These are phyloP conservation scores for Crotophaga sulcirostris DNA, from an alignment of 2,113 vertebrate genomes.

Conservation along the genomic window DNA sequence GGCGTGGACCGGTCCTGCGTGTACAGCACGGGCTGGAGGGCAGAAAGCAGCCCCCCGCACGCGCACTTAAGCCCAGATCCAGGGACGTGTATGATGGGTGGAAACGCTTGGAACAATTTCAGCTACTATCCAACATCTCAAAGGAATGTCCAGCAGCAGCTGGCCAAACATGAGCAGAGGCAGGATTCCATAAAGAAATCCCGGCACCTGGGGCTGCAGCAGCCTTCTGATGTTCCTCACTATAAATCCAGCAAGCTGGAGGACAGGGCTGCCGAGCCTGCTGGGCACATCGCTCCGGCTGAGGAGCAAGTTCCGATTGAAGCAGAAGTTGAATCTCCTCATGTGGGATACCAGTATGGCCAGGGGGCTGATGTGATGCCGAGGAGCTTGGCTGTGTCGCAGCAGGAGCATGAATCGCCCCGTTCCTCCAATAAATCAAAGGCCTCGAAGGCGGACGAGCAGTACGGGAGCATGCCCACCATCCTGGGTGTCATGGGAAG, in stretches of 20 bases:
- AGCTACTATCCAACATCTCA: constrained; percentile 70
- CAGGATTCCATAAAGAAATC: constrained; percentile 73
- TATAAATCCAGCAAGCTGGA: constrained; percentile 74
- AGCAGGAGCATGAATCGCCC: constrained; percentile 30
- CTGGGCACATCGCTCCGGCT: neutral
- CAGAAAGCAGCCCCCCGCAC: constrained; percentile 66
- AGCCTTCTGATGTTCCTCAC: constrained; percentile 61
- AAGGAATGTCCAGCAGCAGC: constrained; percentile 63
- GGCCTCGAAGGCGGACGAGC: constrained; percentile 81
- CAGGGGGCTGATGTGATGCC: constrained; percentile 64
- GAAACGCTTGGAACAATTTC: constrained; percentile 73
- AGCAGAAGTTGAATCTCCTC: constrained; percentile 41
- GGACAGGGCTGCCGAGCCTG: constrained; percentile 46
- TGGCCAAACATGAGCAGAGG: constrained; percentile 71
- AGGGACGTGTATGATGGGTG: constrained; percentile 60
- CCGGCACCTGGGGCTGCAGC: constrained; percentile 68
- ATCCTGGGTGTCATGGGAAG: constrained; percentile 81
- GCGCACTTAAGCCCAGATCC: constrained; percentile 71
- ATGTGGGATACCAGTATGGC: constrained; percentile 51
- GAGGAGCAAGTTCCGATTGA: constrained; percentile 73
- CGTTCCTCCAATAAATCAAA: constrained; percentile 18
- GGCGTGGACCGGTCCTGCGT: constrained; percentile 64
- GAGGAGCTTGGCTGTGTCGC: constrained; percentile 49
- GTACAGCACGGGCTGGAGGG: constrained; percentile 70
- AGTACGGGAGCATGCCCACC: constrained; percentile 76